Evolutionary conservation across 2,888 invertebrate genomes (phyloP).

Genomic region (Chloroclystis v-ata): DNA sequence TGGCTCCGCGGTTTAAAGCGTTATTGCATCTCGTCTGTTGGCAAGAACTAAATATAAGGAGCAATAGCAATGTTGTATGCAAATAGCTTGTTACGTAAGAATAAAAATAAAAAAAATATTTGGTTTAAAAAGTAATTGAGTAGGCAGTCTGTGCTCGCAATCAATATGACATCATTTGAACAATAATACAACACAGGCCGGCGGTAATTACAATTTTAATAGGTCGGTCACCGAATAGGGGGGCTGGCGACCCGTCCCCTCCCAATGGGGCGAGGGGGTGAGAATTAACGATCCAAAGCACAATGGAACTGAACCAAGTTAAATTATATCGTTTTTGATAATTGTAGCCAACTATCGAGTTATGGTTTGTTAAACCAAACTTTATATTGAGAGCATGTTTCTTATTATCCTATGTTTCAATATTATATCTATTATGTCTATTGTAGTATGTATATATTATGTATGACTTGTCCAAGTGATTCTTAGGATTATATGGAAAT

Average conservation of each 20-base stretch:
- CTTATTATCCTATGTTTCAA: too few relatives aligned
- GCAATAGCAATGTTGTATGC: too few relatives aligned
- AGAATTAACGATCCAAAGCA: slow-evolving; percentile 42
- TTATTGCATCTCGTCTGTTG: not conserved
- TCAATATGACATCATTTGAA: slow-evolving; percentile 60
- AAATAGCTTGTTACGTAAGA: too few relatives aligned
- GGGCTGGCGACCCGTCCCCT: slow-evolving; percentile 24
- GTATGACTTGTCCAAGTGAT: too few relatives aligned
- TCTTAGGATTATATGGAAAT: too few relatives aligned
- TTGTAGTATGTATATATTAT: too few relatives aligned
- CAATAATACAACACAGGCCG: slow-evolving; percentile 62
- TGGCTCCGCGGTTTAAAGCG: slow-evolving; percentile 1
- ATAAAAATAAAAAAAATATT: too few relatives aligned
- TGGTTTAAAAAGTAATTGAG: slow-evolving; percentile 7
- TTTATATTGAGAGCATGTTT: too few relatives aligned
- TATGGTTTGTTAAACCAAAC: slow-evolving; percentile 18
- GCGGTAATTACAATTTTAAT: slow-evolving; percentile 72
- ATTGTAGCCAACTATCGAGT: slow-evolving; percentile 45
- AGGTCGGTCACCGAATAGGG: slow-evolving; percentile 60
- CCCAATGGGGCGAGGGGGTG: slow-evolving; percentile 26
- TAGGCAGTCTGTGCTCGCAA: slow-evolving; percentile 32
- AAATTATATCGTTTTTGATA: slow-evolving; percentile 58
- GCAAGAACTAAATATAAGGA: not conserved
- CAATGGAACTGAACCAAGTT: slow-evolving; percentile 56
- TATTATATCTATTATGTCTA: too few relatives aligned